These are phyloP conservation scores for Loris lydekkerianus DNA, from an alignment of 2,797 vertebrate species.

Conservation along the genomic window DNA sequence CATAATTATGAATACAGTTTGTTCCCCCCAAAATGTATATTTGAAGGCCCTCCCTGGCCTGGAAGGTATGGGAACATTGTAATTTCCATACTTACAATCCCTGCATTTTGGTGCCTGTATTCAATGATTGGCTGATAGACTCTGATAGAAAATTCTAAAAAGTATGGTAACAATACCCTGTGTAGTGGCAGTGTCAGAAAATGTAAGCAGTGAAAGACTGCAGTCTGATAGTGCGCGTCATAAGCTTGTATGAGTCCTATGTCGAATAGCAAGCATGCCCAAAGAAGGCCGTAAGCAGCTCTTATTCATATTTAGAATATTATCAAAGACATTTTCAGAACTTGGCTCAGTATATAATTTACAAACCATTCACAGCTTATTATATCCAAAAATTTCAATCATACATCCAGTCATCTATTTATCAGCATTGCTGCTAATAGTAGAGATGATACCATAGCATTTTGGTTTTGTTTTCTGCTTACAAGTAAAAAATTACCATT, in stretches of 20 bases:
- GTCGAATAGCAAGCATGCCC: background rate
- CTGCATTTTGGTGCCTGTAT: background rate
- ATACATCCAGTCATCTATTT: too few species aligned
- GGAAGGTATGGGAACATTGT: background rate
- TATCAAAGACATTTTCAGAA: conserved; percentile 9
- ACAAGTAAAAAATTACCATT: background rate
- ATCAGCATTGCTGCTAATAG: background rate
- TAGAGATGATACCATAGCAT: background rate
- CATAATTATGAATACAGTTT: background rate
- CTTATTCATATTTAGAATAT: background rate
- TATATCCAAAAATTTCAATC: background rate
- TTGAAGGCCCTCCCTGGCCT: background rate
- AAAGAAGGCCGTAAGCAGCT: background rate
- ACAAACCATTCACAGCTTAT: background rate
- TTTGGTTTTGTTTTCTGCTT: conserved; percentile 12
- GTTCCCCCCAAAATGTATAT: background rate
- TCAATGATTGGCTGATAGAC: background rate
- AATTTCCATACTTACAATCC: background rate
- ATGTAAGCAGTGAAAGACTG: background rate
- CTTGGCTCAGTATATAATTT: background rate
- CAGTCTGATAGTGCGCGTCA: background rate
- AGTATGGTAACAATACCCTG: background rate
- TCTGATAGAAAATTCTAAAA: background rate
- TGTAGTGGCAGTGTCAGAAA: conserved; percentile 12
- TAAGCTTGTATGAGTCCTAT: background rate